Evolutionary conservation across 1,140 invertebrate genomes (phyloP), one percentile per base, ranked within the genome.

Genomic region (Ostrea denselamellosa): DNA sequence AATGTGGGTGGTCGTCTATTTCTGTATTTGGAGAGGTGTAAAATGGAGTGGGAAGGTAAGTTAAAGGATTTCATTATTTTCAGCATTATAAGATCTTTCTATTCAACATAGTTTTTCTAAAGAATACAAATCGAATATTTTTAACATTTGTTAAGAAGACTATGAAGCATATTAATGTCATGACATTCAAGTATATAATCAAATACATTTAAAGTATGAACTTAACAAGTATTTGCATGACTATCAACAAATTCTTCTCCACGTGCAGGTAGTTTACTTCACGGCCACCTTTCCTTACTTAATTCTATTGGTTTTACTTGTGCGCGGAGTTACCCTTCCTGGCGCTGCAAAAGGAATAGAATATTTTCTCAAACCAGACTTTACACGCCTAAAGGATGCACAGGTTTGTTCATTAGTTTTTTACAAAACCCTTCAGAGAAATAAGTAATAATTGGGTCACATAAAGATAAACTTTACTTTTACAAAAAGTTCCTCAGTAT

Each of bases 21-120:
- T 99, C 94, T 99, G 98, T 94, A 98, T 99, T 97, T 98, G 98
- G 88, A 99, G 99, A 95, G 99, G 98, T 22, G 99, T 99, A 62
- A 98, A 98, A 10, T 99, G 98, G 17, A 98, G 98, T 0, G 98
- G 98, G 88, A 99, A 99, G 96, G 97, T 97, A 51, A 19, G n/a
- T 62, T 19, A 62, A 44, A 2, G 34, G n/a, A 62, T 62, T 62
- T 19, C 17, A n/a, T 7, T 19, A 62, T 7, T 62, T 3, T 62
- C n/a, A 19, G 5, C 7, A 62, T 62, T 2, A 44, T 44, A 44
- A 44, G 34, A 44, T 44, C 5, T 44, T 44, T 5, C 34, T 2
- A 44, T 44, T 44, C 34, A 44, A 44, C 34, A 44, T 44, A 44
- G 34, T 44, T 44, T 44, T 44, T 5, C 5, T n/a, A n/a, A 44